These are phyloP conservation scores for Cyrtonyx montezumae DNA, from an alignment of 2,113 vertebrate genomes.

Conservation along the genomic window DNA sequence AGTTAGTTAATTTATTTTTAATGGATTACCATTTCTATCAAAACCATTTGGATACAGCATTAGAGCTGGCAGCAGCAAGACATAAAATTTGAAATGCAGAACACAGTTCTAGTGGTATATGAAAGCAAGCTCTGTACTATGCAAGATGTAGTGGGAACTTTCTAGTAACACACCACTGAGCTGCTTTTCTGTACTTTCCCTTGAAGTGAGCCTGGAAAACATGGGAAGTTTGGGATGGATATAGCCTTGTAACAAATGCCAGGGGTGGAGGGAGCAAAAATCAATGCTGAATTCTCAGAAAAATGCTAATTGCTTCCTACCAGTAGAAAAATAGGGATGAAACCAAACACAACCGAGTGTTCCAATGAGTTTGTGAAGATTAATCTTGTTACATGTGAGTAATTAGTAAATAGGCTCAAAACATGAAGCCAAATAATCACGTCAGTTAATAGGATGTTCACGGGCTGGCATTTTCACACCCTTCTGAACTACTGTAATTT, in stretches of 20 bases:
- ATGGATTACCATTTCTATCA: neutral
- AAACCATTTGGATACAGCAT: neutral
- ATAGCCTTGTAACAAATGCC: neutral
- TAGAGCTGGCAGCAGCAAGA: neutral
- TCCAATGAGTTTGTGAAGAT: neutral
- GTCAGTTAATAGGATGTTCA: neutral
- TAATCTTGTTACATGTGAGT: neutral
- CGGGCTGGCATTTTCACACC: neutral
- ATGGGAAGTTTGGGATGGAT: neutral
- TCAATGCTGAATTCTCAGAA: neutral
- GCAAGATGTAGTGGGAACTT: neutral
- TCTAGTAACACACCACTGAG: neutral
- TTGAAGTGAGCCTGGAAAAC: neutral
- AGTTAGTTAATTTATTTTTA: neutral
- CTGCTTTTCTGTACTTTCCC: neutral
- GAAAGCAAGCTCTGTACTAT: neutral
- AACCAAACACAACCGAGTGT: neutral
- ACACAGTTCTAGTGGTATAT: neutral
- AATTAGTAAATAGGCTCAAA: neutral
- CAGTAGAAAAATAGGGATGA: neutral
- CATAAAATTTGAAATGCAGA: neutral
- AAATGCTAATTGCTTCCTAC: neutral
- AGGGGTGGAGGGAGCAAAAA: neutral
- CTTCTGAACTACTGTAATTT: neutral
- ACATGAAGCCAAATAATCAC: neutral